phyloP scores from a whole-genome alignment of 2,888 invertebrate species.

The Amorpha juglandis region DNA sequence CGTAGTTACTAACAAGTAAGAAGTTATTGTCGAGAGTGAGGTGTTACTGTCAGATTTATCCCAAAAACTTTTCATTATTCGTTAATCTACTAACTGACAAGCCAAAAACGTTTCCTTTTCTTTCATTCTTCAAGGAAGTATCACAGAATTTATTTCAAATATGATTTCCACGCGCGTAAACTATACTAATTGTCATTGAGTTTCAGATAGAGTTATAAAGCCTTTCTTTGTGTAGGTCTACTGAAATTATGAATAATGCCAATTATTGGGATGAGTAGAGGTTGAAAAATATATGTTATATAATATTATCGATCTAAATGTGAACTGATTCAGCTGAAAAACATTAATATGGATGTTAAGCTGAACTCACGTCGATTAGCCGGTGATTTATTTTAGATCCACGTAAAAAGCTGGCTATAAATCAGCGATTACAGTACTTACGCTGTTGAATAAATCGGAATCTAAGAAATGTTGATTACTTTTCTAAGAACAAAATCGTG shows the following conservation, averaged over 20 bases:
- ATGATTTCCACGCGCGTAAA: too few species aligned
- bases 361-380: constrained; percentile 8
- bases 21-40: too few species aligned
- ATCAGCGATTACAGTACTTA: constrained; percentile 7
- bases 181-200: not conserved
- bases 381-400: constrained; percentile 11
- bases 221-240: too few species aligned
- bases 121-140: too few species aligned
- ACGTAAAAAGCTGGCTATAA: constrained; percentile 8
- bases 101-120: too few species aligned
- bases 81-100: too few species aligned
- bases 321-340: constrained; percentile 4
- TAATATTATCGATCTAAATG: not conserved
- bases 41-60: too few species aligned
- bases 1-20: too few species aligned
- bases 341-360: constrained; percentile 19
- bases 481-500: not conserved
- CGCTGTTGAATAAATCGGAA: not conserved
- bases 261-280: not conserved
- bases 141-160: too few species aligned
- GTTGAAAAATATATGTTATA: not conserved
- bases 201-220: not conserved
- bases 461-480: constrained; percentile 10
- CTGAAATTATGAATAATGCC: too few species aligned
- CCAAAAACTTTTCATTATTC: too few species aligned